phyloP scores from a whole-genome alignment of 2,888 invertebrate species.

The Branchellion lobata region DNA sequence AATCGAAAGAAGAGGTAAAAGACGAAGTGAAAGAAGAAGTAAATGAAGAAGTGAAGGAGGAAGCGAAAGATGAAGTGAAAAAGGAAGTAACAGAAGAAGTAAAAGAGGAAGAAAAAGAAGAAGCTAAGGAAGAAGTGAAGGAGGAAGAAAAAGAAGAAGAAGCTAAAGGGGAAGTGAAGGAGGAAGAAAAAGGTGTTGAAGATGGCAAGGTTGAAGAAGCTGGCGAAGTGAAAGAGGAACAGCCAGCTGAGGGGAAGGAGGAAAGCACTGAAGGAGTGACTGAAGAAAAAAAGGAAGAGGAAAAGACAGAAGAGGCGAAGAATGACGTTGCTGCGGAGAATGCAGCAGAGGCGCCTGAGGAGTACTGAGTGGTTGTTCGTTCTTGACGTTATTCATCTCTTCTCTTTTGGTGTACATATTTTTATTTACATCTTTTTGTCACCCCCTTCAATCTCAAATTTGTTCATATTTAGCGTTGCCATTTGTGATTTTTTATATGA shows the following conservation, averaged over 20 bases:
- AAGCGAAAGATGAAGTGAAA: not conserved
- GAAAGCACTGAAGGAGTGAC: not conserved
- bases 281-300: not conserved
- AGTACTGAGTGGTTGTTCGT: not conserved
- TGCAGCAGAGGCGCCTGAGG: not conserved
- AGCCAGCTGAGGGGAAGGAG: not conserved
- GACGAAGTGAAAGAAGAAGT: not conserved
- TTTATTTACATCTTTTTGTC: not conserved
- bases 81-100: not conserved
- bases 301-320: not conserved
- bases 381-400: no score
- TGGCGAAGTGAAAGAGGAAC: not conserved
- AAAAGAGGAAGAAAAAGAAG: not conserved
- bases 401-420: not conserved
- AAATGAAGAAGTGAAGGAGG: not conserved
- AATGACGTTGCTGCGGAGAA: not conserved
- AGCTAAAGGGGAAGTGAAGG: not conserved
- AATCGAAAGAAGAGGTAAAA: not conserved
- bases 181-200: not conserved
- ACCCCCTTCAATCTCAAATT: no score
- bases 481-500: slow-evolving; percentile 2
- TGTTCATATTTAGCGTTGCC: not conserved
- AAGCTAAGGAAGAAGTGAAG: not conserved
- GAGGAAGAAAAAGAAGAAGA: not conserved
- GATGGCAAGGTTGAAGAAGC: not conserved